These are phyloP conservation scores for Pseudomugil tenellus DNA, from an alignment of 2,797 vertebrate species.

Conservation along the genomic window DNA sequence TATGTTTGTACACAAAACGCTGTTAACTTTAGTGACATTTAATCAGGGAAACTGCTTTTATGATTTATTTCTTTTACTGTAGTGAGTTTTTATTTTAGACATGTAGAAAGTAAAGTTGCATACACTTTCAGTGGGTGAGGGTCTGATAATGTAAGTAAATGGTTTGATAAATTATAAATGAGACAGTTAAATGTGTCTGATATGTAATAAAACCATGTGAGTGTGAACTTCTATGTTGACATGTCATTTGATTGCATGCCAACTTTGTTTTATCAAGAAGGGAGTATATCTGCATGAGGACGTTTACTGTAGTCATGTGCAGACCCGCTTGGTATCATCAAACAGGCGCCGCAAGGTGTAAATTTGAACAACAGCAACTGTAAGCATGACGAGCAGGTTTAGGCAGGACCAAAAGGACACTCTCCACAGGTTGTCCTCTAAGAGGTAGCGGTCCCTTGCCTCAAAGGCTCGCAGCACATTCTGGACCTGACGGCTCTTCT, in stretches of 20 bases:
- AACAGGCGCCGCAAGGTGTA: conserved; percentile 87
- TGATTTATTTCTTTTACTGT: not conserved
- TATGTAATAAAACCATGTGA: conserved; percentile 48
- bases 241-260: too few relatives aligned
- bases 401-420: conserved; percentile 93
- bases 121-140: not conserved
- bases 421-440: conserved; percentile 89
- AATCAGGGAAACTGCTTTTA: conserved; percentile 17
- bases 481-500: conserved; percentile 91
- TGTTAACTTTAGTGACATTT: conserved; percentile 1
- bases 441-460: conserved; percentile 90
- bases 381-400: conserved; percentile 86
- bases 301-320: conserved; percentile 56
- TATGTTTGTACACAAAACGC: too few relatives aligned
- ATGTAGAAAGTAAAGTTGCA: not conserved
- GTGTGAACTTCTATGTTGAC: conserved; percentile 19
- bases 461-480: conserved; percentile 89
- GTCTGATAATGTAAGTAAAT: not conserved
- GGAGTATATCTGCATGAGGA: not conserved
- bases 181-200: conserved; percentile 24
- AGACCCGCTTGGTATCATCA: conserved; percentile 70
- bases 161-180: not conserved
- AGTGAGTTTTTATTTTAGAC: too few relatives aligned
- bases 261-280: too few relatives aligned
- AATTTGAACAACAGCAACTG: conserved; percentile 84